These are phyloP conservation scores for Drosophila anomalata DNA, from an alignment of 2,888 invertebrate genomes.

Conservation along the genomic window DNA sequence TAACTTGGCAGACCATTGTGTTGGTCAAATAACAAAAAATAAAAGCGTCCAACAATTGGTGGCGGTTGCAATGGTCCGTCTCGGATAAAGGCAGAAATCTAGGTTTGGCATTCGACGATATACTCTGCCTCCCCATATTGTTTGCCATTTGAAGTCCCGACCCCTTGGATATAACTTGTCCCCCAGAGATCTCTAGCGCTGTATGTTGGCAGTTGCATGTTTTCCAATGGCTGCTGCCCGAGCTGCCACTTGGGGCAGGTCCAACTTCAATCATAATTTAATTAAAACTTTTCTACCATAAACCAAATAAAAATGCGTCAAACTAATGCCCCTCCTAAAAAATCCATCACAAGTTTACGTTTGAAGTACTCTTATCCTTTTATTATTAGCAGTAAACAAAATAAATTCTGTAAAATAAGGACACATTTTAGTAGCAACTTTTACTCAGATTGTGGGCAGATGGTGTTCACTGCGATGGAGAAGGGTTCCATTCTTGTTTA, in stretches of 20 bases:
- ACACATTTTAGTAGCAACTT: constrained; percentile 14
- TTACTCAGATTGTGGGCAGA: constrained; percentile 82
- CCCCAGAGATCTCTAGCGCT: constrained; percentile 28
- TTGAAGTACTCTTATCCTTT: constrained; percentile 26
- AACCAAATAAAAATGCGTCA: neutral
- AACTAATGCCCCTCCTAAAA: constrained; percentile 37
- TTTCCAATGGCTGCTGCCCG: constrained; percentile 25
- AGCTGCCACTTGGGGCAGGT: constrained; percentile 18
- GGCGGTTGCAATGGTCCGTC: constrained; percentile 46
- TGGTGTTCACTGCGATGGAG: constrained; percentile 83
- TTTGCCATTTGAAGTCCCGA: constrained; percentile 18
- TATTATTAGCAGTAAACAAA: constrained; percentile 35
- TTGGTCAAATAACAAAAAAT: constrained; percentile 58
- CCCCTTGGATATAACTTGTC: constrained; percentile 28
- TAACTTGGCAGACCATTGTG: constrained; percentile 67
- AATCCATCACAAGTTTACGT: neutral
- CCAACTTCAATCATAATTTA: constrained; percentile 66
- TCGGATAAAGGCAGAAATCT: constrained; percentile 10
- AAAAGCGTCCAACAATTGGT: constrained; percentile 74
- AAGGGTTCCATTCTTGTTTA: constrained; percentile 80
- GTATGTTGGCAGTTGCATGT: constrained; percentile 31
- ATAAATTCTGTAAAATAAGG: constrained; percentile 21
- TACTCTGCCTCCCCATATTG: constrained; percentile 1
- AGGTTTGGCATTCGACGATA: constrained; percentile 22
- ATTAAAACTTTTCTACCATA: constrained; percentile 54